Base-by-base conservation (phyloP, 2,888 invertebrate species). In the Spodoptera picta region DNA sequence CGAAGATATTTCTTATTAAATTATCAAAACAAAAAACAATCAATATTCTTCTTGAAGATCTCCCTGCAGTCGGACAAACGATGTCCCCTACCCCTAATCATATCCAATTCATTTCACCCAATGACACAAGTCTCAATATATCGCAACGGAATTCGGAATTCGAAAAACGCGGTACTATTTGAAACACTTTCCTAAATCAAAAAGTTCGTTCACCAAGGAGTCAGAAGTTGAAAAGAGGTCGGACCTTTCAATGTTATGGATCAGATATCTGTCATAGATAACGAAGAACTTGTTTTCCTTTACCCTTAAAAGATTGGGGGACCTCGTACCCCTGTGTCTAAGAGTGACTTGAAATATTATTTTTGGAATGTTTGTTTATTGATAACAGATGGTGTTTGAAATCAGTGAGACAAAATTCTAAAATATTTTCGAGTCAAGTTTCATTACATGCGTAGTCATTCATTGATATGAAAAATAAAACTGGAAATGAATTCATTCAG, bases 181-280 rank as follows among this genome's bases (percentile, higher is more conserved):
- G 19, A 50, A 53, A 51, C 54, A 60, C 57, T 62, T 65, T 57
- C 24, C 24, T 52, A 58, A 68, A 67, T 64, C 53, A 69, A 65
- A 36, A 65, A 62, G 27, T 64, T 58, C 42, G n/a, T 57, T 57
- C 44, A 57, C 24, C 58, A 49, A 31, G 58, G 14, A 58, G 43
- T 64, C 53, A 31, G 58, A 12, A 58, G 43, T 49, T 43, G 27
- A 56, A 44, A 66, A 60, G 51, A 47, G 63, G 68, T 57, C 68
- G 43, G 62, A 27, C 36, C 54, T 63, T 55, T 63, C 50, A 54
- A 63, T 54, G 14, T 63, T 58, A 65, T 49, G 27, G 43, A 43
- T 47, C 52, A 41, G 41, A 58, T 58, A 50, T 69, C 52, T 55
- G 43, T 60, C 65, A 56, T 43, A 53, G 60, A 56, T 65, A 59